Conservation (phyloP, 1,140 invertebrate genomes). For the Rhagoletis pomonella region DNA sequence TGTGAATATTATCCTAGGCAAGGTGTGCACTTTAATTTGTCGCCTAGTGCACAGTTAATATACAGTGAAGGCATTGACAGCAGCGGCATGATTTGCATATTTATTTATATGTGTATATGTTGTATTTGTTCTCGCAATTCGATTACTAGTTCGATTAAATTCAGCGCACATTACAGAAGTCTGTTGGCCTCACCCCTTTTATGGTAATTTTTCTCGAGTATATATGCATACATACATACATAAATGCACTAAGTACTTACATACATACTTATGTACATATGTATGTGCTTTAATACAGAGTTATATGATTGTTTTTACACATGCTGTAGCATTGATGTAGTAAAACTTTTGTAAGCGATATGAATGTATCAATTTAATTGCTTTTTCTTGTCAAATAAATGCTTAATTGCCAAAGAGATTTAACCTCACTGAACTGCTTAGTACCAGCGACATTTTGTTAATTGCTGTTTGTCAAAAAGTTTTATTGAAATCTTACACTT, state of each 20-base stretch:
- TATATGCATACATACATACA: too few species aligned
- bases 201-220: neutral
- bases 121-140: slow-evolving; percentile 1
- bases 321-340: too few species aligned
- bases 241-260: neutral
- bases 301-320: too few species aligned
- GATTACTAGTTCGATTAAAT: slow-evolving; percentile 6
- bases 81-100: slow-evolving; percentile 46
- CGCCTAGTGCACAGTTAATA: neutral
- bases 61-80: slow-evolving; percentile 25
- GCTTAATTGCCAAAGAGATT: neutral
- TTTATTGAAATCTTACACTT: slow-evolving; percentile 8
- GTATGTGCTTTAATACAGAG: too few species aligned
- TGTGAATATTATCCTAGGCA: too few species aligned
- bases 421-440: neutral
- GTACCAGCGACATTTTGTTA: neutral
- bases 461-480: slow-evolving; percentile 15
- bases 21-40: too few species aligned
- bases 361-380: neutral
- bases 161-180: neutral
- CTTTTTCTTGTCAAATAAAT: slow-evolving; percentile 8
- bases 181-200: slow-evolving; percentile 7
- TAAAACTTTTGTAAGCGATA: neutral
- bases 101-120: neutral
- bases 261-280: too few species aligned